These are phyloP conservation scores for Equus przewalskii DNA, from an alignment of 2,113 vertebrate species.

Conservation along the genomic window DNA sequence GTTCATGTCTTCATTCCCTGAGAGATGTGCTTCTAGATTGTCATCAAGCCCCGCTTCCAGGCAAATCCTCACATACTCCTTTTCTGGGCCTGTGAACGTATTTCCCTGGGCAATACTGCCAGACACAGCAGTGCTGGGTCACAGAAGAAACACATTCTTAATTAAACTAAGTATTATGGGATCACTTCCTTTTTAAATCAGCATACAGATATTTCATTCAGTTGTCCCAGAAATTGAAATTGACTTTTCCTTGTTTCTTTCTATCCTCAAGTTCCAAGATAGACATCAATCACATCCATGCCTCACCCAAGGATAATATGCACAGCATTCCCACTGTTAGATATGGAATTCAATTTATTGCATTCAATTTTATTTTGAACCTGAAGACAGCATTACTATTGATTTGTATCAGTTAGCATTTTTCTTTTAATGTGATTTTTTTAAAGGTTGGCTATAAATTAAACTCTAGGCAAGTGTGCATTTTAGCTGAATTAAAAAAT, in stretches of 20 bases:
- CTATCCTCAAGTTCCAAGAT: not conserved
- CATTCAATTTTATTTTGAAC: constrained; percentile 36
- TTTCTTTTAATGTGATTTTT: constrained; percentile 19
- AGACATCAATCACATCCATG: not conserved
- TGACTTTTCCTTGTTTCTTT: constrained; percentile 30
- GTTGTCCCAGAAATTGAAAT: constrained; percentile 43
- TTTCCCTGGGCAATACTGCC: not conserved
- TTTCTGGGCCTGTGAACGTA: not conserved
- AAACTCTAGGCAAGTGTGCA: not conserved
- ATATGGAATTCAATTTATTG: not conserved
- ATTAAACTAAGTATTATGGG: not conserved
- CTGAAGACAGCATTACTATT: not conserved
- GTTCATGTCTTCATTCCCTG: too few species aligned
- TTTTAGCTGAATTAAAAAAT: constrained; percentile 43
- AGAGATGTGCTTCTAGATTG: rapidly evolving
- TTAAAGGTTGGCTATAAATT: not conserved
- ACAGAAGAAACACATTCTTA: not conserved
- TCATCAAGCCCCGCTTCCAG: not conserved
- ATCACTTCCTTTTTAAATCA: not conserved
- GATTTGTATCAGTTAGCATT: not conserved
- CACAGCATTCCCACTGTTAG: not conserved
- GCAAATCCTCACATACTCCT: not conserved
- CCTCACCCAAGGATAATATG: not conserved
- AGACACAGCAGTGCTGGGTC: not conserved
- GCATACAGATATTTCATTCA: not conserved